A percentile compares a stretch with the other conserved stretches of the same genome.
Conservation (phyloP, 2,113 vertebrate species). For the Microcebus tavaratra region DNA sequence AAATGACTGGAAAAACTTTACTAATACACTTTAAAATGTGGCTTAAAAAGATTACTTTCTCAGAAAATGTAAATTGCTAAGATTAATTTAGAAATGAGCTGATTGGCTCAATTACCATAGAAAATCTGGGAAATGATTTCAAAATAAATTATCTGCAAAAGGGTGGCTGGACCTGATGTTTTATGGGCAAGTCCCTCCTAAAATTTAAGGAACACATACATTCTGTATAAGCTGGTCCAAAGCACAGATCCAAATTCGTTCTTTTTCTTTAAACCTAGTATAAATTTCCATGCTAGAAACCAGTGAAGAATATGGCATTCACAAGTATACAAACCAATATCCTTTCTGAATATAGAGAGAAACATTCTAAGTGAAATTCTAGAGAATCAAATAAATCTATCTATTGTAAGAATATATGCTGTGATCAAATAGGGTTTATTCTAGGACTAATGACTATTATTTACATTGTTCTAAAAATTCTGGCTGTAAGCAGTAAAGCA, state of each 20-base stretch:
- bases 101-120: background rate
- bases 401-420: background rate
- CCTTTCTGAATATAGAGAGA: background rate
- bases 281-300: background rate
- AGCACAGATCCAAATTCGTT: background rate
- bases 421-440: background rate
- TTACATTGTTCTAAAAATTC: background rate
- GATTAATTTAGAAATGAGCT: background rate
- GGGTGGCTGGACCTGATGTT: background rate
- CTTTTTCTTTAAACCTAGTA: background rate
- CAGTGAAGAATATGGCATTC: background rate
- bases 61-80: conserved; percentile 18
- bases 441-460: background rate
- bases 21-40: background rate
- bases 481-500: background rate
- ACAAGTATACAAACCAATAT: background rate
- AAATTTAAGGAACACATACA: background rate
- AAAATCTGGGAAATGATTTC: background rate
- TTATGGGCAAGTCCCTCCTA: background rate
- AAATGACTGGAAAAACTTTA: background rate
- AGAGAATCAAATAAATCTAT: background rate
- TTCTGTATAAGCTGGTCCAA: background rate
- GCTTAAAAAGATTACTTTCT: background rate
- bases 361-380: background rate
- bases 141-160: background rate